Base-by-base conservation (phyloP, 1,140 invertebrate species). In the Drosophila miranda region DNA sequence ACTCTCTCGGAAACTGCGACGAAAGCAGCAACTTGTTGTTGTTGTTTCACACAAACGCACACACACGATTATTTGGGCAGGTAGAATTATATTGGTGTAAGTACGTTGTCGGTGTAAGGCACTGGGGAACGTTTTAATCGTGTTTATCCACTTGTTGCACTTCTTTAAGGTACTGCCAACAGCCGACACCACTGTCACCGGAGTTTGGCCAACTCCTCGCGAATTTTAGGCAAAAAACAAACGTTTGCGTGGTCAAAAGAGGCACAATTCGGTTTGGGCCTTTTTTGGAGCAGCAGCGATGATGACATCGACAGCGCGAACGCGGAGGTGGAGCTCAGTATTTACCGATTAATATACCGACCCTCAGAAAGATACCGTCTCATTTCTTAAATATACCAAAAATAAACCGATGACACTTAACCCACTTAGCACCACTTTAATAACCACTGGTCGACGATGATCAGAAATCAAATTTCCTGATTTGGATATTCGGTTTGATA, bases 141-240 rank as follows among this genome's bases (percentile, higher is more conserved):
- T 64, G 66, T 84, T 73, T 41, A 75, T 64, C 75, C 79, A 83
- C 79, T 83, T 83, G 79, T 83, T 83, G 79, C 80, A 58, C 66
- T 45, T 49, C 34, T 55, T 59, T 45, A 55, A 57, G 63, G 53
- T 45, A 61, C 57, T 45, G 45, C 21, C 38, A 38, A 59, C 46
- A 28, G 38, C 49, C 46, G 42, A 34, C 38, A 6, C 53, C 41
- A 42, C 44, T 58, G 46, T 44, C 13, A 50, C 16, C 45, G 19
- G 30, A 64, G 72, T 66, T 53, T 58, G 45, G 28, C 45, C 56
- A 76, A 64, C 54, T 71, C 56, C 46, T 41, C 50, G 54, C n/a
- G 59, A 62, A 59, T 54, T 74, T 61, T 13, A 58, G 34, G 43
- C 64, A 58, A 61, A 28, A 19, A 71, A 68, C 43, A 64, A 38